Evolutionary conservation across 2,888 invertebrate genomes (phyloP), one percentile per base, ranked within the genome.

Genomic region (Pollenia angustigena): DNA sequence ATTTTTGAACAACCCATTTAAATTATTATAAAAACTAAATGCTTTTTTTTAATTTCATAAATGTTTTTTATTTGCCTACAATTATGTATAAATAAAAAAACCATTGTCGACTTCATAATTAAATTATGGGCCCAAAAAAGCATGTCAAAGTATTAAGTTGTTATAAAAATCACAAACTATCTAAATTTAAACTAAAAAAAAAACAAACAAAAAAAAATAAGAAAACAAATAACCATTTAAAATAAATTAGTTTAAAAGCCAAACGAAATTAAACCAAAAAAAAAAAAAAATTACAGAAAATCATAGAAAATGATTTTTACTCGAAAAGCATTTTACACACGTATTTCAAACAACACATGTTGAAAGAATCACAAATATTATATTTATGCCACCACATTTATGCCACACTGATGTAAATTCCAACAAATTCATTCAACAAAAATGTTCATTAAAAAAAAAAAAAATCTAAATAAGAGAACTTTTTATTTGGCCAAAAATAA

Each of bases 401-500:
- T 69, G 52, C 32, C 71, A 56, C 64, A 52, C 62, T 18, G 23
- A 32, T 60, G 16, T 6, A 32, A 12, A 60, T n/a, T 14, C 12
- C 32, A 8, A 48, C 42, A 66, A 46, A 46, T 6, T 42, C 71
- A 81, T 81, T 62, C 48, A 83, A 58, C 56, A 76, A 81, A 71
- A 56, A 16, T 71, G 7, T 71, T 54, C 14, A 32, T 81, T 66
- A 58, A 44, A 50, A 50, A 76, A 32, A 50, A 76, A 32, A 48
- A 72, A 60, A 66, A 52, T 16, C 23, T 48, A 54, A 14, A 44
- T 16, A 48, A 11, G 16, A 4, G 7, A 58, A 68, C 32, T 48
- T 11, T 18, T 74, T 42, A 71, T 54, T 80, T 14, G 18, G 74
- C 79, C 75, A 86, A 82, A 82, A 79, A 74, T 75, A 52, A 75